These are phyloP conservation scores for Hippocampus guttulatus DNA, from an alignment of 2,113 vertebrate species.

Conservation along the genomic window DNA sequence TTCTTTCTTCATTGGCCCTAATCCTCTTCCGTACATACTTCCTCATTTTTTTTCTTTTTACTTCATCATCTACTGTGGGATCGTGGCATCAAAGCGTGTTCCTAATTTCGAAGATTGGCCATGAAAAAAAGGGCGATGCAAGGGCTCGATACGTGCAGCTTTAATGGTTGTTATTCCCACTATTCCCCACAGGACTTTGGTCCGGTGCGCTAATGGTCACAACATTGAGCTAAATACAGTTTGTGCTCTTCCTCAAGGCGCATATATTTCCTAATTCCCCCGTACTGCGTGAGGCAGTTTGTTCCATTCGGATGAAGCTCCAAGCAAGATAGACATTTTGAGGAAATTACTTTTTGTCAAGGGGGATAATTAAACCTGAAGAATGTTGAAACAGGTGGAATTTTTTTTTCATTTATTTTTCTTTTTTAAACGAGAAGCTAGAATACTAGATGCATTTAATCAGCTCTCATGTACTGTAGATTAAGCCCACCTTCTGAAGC, in stretches of 20 bases:
- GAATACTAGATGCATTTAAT: background rate
- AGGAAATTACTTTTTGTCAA: background rate
- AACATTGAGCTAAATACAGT: slow-evolving; percentile 2
- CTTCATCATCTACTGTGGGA: background rate
- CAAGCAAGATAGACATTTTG: background rate
- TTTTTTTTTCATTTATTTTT: too few relatives aligned
- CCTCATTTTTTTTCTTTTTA: background rate
- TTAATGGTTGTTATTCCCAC: background rate
- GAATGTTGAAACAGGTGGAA: background rate
- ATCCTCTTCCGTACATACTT: too few relatives aligned
- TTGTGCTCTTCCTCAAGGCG: background rate
- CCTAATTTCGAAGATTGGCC: background rate
- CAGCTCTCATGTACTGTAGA: background rate
- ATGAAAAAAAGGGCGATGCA: background rate
- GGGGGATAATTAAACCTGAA: background rate
- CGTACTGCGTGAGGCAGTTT: background rate
- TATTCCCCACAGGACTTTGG: background rate
- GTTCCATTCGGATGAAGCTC: background rate
- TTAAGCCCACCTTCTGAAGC: background rate
- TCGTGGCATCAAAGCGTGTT: background rate
- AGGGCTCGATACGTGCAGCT: background rate
- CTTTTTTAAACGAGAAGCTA: background rate
- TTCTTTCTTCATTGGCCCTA: too few relatives aligned
- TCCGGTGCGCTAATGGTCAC: background rate
- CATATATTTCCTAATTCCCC: background rate